Evolutionary conservation across 2,888 invertebrate genomes (phyloP).

Genomic region (Hydropsyche betteni): DNA sequence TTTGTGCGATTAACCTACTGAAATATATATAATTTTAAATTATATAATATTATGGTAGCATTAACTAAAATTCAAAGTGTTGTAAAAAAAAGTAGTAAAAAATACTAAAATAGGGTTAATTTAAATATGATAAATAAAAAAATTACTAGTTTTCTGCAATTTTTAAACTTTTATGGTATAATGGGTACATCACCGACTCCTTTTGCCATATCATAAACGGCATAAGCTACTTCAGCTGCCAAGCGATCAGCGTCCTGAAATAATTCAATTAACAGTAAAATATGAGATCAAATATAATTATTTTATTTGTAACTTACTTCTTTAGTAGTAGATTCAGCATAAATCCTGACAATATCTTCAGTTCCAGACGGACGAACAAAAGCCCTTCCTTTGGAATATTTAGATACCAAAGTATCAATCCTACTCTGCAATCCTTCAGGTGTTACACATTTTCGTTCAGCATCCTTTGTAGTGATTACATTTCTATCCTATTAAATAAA

Average conservation of each 20-base stretch:
- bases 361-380: slow-evolving; percentile 98
- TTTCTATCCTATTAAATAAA: slow-evolving; percentile 73
- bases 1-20: slow-evolving; percentile 17
- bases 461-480: slow-evolving; percentile 85
- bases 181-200: slow-evolving; percentile 76
- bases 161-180: slow-evolving; percentile 53
- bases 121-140: neutral
- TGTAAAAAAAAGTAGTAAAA: neutral
- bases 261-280: slow-evolving; percentile 39
- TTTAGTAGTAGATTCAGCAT: slow-evolving; percentile 89
- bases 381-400: slow-evolving; percentile 78
- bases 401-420: slow-evolving; percentile 76
- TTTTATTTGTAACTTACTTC: slow-evolving; percentile 59
- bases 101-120: neutral
- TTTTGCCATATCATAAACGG: slow-evolving; percentile 81
- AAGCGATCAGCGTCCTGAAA: slow-evolving; percentile 73
- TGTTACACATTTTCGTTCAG: slow-evolving; percentile 81
- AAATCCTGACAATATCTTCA: slow-evolving; percentile 95
- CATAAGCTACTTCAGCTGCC: slow-evolving; percentile 77
- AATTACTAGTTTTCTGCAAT: neutral
- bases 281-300: slow-evolving; percentile 34
- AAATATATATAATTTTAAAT: neutral
- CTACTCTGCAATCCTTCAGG: slow-evolving; percentile 86
- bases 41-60: neutral
- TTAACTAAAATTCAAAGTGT: neutral